phyloP scores from a whole-genome alignment of 2,888 invertebrate genomes.

The Pecten maximus region DNA sequence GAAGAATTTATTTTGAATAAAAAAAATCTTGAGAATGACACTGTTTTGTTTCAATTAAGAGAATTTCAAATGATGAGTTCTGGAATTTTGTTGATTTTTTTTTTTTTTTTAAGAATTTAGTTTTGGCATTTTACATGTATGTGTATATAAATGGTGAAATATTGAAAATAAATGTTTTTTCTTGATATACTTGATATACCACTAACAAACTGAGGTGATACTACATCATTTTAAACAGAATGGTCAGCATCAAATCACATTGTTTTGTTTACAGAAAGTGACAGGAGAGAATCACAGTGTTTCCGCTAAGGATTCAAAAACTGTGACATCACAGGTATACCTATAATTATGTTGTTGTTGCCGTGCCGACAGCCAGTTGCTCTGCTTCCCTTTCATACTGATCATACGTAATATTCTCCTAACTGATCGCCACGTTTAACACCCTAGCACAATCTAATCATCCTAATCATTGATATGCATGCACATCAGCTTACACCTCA shows the following conservation, averaged over 20 bases:
- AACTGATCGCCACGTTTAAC: slow-evolving; percentile 30
- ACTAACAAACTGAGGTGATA: background rate
- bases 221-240: background rate
- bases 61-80: too few species aligned
- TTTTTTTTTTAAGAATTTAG: too few species aligned
- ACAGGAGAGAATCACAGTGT: slow-evolving; percentile 66
- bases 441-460: slow-evolving; percentile 14
- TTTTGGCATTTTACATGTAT: too few species aligned
- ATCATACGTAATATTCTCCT: slow-evolving; percentile 21
- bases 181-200: background rate
- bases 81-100: too few species aligned
- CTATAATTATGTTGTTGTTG: slow-evolving; percentile 8
- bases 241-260: background rate
- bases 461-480: slow-evolving; percentile 29
- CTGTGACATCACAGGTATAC: slow-evolving; percentile 72
- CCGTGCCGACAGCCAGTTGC: slow-evolving; percentile 5
- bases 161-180: too few species aligned
- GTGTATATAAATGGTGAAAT: too few species aligned
- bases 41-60: too few species aligned
- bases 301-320: slow-evolving; percentile 73
- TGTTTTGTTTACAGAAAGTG: slow-evolving; percentile 68
- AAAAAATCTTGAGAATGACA: too few species aligned
- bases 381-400: slow-evolving; percentile 26
- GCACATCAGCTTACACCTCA: background rate
- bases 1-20: too few species aligned